Evolutionary conservation across 1,140 invertebrate species (phyloP).

Genomic region (Musca domestica): DNA sequence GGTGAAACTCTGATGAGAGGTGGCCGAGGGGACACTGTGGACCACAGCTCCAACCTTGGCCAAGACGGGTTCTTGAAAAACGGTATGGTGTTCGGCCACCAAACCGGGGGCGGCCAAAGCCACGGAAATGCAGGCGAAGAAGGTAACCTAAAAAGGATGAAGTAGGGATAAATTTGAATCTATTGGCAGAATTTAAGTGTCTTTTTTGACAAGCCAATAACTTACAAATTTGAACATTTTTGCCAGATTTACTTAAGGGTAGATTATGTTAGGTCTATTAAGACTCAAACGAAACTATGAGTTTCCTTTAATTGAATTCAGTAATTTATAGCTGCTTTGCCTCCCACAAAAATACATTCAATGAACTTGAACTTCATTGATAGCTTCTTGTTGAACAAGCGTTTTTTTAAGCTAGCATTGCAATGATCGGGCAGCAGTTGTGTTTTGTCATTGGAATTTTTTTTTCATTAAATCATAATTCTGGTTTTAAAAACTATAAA

Average conservation of each 20-base stretch:
- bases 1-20: conserved; percentile 56
- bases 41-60: conserved; percentile 45
- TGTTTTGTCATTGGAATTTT: no score
- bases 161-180: neutral
- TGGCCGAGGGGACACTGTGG: conserved; percentile 48
- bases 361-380: neutral
- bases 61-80: conserved; percentile 44
- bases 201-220: conserved; percentile 21
- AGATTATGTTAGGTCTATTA: neutral
- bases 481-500: no score
- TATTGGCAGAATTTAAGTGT: neutral
- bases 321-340: neutral
- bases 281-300: neutral
- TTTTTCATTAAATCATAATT: no score
- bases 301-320: neutral
- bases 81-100: conserved; percentile 46
- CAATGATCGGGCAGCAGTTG: no score
- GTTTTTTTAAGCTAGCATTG: no score
- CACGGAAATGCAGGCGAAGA: conserved; percentile 55
- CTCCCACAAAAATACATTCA: no score
- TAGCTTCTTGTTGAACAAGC: neutral
- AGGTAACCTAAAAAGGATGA: conserved; percentile 52
- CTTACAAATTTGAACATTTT: conserved; percentile 52
- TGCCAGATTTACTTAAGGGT: neutral
- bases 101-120: conserved; percentile 56